These are phyloP conservation scores for Palaemon carinicauda DNA, from an alignment of 1,140 invertebrate genomes.

Conservation along the genomic window DNA sequence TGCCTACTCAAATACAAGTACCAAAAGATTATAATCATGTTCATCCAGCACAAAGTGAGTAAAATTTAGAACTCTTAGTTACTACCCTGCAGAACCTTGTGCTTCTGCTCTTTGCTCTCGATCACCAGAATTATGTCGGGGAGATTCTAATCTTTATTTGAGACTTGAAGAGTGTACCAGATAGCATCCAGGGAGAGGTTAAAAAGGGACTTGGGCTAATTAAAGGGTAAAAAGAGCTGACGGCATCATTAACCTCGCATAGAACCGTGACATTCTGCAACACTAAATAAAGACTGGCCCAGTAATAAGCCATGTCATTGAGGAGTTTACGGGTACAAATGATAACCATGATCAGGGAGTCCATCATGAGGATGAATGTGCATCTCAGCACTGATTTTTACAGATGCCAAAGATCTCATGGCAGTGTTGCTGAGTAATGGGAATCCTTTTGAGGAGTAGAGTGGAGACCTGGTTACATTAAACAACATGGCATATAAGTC, in stretches of 20 bases:
- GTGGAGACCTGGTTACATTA: no score
- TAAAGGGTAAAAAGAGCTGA: no score
- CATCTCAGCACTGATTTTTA: slow-evolving; percentile 9
- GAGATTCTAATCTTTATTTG: slow-evolving; percentile 56
- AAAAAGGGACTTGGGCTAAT: neutral
- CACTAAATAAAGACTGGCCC: neutral
- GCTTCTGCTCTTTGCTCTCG: slow-evolving; percentile 37
- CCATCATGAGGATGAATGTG: slow-evolving; percentile 11
- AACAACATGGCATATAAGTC: no score
- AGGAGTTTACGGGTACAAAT: neutral
- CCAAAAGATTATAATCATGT: slow-evolving; percentile 34
- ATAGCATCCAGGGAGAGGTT: neutral
- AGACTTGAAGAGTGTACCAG: slow-evolving; percentile 44
- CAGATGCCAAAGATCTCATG: slow-evolving; percentile 14
- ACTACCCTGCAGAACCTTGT: slow-evolving; percentile 17
- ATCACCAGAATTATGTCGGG: slow-evolving; percentile 53
- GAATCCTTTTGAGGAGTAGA: no score
- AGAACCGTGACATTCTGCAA: neutral
- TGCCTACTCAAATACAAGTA: slow-evolving; percentile 26
- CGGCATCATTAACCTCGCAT: neutral
- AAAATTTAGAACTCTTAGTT: slow-evolving; percentile 38
- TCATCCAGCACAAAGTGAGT: slow-evolving; percentile 18
- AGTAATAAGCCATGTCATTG: neutral
- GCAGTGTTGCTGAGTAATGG: no score
- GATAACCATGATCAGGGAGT: neutral